Conservation (phyloP, 2,888 invertebrate species). For the Hoplodrina ambigua region DNA sequence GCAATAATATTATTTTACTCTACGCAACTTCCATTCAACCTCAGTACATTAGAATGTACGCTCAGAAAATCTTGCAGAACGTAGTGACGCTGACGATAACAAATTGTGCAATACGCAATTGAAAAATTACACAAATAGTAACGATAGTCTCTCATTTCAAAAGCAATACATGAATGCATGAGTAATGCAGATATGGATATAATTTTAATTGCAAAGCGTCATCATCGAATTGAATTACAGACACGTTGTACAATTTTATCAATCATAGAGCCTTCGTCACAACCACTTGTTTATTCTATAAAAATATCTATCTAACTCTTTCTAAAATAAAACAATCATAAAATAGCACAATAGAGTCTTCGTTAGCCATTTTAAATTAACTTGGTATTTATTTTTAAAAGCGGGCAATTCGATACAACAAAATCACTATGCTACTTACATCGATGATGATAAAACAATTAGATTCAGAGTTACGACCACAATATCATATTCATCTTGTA, state of each 20-base stretch:
- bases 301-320: neutral
- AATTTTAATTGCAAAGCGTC: slow-evolving; percentile 38
- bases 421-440: slow-evolving; percentile 18
- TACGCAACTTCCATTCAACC: slow-evolving; percentile 3
- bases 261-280: slow-evolving; percentile 41
- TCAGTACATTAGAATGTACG: slow-evolving; percentile 1
- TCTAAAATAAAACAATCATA: slow-evolving; percentile 18
- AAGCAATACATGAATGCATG: slow-evolving; percentile 29
- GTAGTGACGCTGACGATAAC: neutral
- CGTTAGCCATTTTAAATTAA: slow-evolving; percentile 21
- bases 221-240: slow-evolving; percentile 53
- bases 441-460: slow-evolving; percentile 14
- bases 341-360: slow-evolving; percentile 24
- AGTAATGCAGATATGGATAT: slow-evolving; percentile 33
- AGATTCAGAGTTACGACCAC: slow-evolving; percentile 7
- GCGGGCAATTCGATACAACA: slow-evolving; percentile 2
- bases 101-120: neutral
- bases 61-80: slow-evolving; percentile 3
- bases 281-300: slow-evolving; percentile 5
- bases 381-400: slow-evolving; percentile 15
- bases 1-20: slow-evolving; percentile 8
- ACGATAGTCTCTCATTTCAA: slow-evolving; percentile 16
- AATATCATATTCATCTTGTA: slow-evolving; percentile 18
- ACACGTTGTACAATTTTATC: slow-evolving; percentile 53
- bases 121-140: slow-evolving; percentile 5